Evolutionary conservation across 2,113 vertebrate species (phyloP).

Genomic region (Sterrhoptilus dennistouni): DNA sequence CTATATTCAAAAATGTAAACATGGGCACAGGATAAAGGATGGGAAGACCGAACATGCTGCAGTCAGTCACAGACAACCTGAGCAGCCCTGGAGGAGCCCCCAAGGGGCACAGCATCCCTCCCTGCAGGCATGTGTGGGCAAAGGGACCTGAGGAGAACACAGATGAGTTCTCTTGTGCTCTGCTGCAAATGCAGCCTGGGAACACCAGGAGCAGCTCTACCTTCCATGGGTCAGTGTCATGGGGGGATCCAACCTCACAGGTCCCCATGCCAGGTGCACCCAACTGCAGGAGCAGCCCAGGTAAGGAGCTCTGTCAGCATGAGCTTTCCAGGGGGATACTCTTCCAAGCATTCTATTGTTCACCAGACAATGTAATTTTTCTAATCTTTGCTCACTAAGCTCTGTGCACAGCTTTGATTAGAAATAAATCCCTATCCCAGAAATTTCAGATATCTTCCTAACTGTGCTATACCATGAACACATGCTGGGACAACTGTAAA

Average conservation of each 20-base stretch:
- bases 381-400: background rate
- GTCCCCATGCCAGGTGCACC: fast-evolving
- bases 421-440: slow-evolving; percentile 45
- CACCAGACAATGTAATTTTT: background rate
- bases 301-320: fast-evolving
- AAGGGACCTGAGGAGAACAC: background rate
- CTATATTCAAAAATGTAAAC: background rate
- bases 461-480: background rate
- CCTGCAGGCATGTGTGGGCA: fast-evolving
- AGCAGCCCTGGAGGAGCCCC: background rate
- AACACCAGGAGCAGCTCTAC: background rate
- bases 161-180: fast-evolving
- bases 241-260: background rate
- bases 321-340: background rate
- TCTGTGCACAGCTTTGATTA: background rate
- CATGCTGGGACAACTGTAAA: background rate
- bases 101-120: background rate
- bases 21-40: background rate
- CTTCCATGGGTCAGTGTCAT: fast-evolving
- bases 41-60: background rate
- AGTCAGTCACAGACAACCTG: background rate
- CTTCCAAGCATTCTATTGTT: background rate
- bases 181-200: background rate
- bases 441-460: slow-evolving; percentile 30
- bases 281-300: background rate